phyloP scores from a whole-genome alignment of 2,888 invertebrate species.

The Catocala fraxini region DNA sequence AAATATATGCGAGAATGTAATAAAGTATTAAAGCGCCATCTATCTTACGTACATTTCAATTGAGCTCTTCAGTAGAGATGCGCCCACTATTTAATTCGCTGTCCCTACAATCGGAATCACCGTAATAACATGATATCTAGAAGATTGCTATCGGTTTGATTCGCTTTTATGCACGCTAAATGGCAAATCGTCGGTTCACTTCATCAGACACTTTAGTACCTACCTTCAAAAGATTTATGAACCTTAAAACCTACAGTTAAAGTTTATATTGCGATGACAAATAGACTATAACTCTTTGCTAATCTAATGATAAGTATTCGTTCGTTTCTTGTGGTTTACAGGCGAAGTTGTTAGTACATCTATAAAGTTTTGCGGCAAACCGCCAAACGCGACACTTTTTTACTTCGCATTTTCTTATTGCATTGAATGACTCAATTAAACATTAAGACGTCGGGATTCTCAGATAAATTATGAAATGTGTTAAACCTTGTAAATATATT shows the following conservation, averaged over 20 bases:
- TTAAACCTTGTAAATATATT: not conserved
- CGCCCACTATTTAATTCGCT: slow-evolving; percentile 50
- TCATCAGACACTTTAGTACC: slow-evolving; percentile 68
- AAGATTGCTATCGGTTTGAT: slow-evolving; percentile 78
- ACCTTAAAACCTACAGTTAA: slow-evolving; percentile 53
- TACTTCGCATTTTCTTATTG: slow-evolving; percentile 32
- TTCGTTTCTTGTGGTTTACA: slow-evolving; percentile 58
- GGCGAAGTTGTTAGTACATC: slow-evolving; percentile 51
- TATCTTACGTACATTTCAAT: not conserved
- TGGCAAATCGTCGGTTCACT: slow-evolving; percentile 80
- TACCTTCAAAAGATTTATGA: slow-evolving; percentile 36
- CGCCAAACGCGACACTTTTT: slow-evolving; percentile 56
- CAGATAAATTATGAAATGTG: not conserved
- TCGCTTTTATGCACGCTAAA: slow-evolving; percentile 79
- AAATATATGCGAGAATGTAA: no score
- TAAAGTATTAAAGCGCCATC: slow-evolving; percentile 23
- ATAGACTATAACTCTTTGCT: slow-evolving; percentile 29
- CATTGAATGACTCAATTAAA: slow-evolving; percentile 39
- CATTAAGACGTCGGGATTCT: slow-evolving; percentile 12
- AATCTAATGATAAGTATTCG: slow-evolving; percentile 41
- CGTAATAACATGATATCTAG: slow-evolving; percentile 78
- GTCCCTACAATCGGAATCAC: slow-evolving; percentile 65
- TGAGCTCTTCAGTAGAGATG: not conserved
- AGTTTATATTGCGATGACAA: slow-evolving; percentile 44
- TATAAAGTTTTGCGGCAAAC: slow-evolving; percentile 58